Base-by-base conservation (phyloP, 2,113 vertebrate genomes). In the Dipodomys ordii region DNA sequence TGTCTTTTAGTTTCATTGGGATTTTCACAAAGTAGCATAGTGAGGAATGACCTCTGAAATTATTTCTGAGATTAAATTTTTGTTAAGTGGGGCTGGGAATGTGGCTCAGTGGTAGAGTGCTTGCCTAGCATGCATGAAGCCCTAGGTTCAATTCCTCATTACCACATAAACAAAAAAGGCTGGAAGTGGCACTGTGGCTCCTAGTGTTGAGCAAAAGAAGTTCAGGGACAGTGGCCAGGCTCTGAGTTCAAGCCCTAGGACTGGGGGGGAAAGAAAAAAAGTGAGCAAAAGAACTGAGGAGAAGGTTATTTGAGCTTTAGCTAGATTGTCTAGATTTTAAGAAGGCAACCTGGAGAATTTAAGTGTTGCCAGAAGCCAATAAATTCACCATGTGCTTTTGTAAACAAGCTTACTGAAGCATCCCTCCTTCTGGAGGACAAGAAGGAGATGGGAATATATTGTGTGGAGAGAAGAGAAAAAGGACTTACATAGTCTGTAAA, bases 41-140 rank as follows among this genome's bases (percentile, higher is more conserved):
- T 94, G 72, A 94, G 28, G 4, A 11, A 32, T 88, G 83, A 67
- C 27, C 86, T 91, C 39, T 91, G 83, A 79, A 85, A 27, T 84
- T 91, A 83, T 83, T 89, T 94, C 57, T 73, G 16, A 91, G 28
- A 20, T 25, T 88, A 44, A 96, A 83, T 68, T 53, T 49, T 65
- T 68, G 27, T 78, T 90, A 65, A 27, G 39, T 39, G 39, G 39
- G 39, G 39, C 39, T 39, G 39, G 39, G 39, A 39, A 39, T 39
- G 39, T 39, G 39, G 39, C 39, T 39, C 39, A 39, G 39, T 39
- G 39, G 39, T 39, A 39, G 39, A 39, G 39, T 39, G 39, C 39
- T 39, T 39, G 39, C 39, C 39, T 39, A 39, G 39, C 39, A 39
- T 39, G 39, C 39, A 39, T 39, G 39, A 39, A 39, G 39, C 39